Evolutionary conservation across 2,113 vertebrate species (phyloP), one percentile per base, ranked within the genome.

Genomic region (Mesitornis unicolor): DNA sequence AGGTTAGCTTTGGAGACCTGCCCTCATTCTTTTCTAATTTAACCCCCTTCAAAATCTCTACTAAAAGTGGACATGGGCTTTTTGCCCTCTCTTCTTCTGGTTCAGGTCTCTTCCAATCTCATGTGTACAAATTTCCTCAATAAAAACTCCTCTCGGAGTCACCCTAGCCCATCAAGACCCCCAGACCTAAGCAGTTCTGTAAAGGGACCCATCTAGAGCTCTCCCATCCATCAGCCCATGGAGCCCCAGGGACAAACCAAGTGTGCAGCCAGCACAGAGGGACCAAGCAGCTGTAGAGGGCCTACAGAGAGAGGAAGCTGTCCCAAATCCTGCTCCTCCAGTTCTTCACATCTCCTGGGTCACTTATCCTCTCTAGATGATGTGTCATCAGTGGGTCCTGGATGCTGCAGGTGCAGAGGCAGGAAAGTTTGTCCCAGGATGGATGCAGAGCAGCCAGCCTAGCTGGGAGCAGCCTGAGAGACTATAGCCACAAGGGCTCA

Each of bases 81-180:
- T 54, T 29, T n/a, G 11, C 48, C 68, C 16, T 56, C 40, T 22
- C 4, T n/a, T 56, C 61, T 75, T 42, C 69, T 69, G 64, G 26
- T 22, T 87, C 24, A 8, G 24, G 33, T 54, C 64, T 64, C 54
- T 73, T 77, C 59, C 13, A 29, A 20, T 3, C 20, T 42, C 1
- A 1, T 2, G 0, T 11, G 16, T 35, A 35, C 24, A 67, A 75
- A 59, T n/a, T 68, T 4, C 45, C 20, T 40, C 3, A 1, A 48
- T 12, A 48, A 43, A 83, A 76, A 10, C 11, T 33, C 11, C 10
- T 89, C 33, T 13, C 9, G 2, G 18, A 75, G 9, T 50, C 11
- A 5, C 7, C 19, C 7, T 35, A 73, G 12, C 18, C 64, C 59
- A 85, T 12, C 5, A 71, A 61, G 8, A 7, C 42, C 25, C 13